Percentiles rank a stretch among this genome's conserved stretches.
Conservation (phyloP, 2,797 vertebrate genomes). For the Aplochiton taeniatus region DNA sequence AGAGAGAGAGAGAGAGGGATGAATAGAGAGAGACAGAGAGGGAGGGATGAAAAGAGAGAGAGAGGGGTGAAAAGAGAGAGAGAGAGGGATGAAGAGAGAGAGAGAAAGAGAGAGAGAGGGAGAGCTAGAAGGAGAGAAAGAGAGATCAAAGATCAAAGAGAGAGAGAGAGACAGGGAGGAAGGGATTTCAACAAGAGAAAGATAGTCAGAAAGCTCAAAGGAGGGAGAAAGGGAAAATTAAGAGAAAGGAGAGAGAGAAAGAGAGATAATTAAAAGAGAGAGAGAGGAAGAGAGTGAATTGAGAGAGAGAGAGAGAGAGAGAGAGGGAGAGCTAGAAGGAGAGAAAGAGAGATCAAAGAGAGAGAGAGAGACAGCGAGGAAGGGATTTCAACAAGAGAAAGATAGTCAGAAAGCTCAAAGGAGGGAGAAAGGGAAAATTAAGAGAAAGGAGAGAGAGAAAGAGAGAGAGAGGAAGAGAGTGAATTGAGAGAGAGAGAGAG, state of each 20-base stretch:
- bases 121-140: not conserved
- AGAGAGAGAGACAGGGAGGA: slow-evolving; percentile 3
- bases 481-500: slow-evolving; percentile 74
- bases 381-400: too few species aligned
- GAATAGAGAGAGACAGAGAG: too few species aligned
- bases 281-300: slow-evolving; percentile 63
- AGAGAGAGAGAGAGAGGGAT: slow-evolving; percentile 14
- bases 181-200: too few species aligned
- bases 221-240: not conserved
- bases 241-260: not conserved
- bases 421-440: not conserved
- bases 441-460: not conserved
- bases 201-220: too few species aligned
- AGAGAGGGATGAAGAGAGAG: slow-evolving; percentile 21
- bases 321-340: too few species aligned
- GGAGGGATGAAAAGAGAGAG: too few species aligned
- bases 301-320: slow-evolving; percentile 71
- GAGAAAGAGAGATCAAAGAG: not conserved
- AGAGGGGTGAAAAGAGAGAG: not conserved
- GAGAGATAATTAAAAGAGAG: too few species aligned
- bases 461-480: slow-evolving; percentile 51
- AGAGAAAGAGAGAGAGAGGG: slow-evolving; percentile 10
- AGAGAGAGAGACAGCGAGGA: slow-evolving; percentile 3
- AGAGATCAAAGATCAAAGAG: not conserved
- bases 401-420: too few species aligned